Conservation (phyloP, 2,113 vertebrate genomes). For the Pantherophis guttatus region DNA sequence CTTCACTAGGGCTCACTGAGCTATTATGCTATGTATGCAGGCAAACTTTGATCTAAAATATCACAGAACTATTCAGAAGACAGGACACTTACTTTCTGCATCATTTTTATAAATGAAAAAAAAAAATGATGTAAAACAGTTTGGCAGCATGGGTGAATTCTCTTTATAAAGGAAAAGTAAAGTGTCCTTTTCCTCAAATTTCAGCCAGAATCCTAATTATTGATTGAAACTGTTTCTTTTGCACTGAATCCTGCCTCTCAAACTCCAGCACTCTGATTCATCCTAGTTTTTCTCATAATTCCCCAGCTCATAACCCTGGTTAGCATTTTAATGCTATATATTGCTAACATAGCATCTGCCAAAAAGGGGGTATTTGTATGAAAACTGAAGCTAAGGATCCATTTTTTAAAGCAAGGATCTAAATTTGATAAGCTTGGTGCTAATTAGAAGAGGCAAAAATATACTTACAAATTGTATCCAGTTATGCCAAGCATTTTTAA, state of each 20-base stretch:
- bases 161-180: background rate
- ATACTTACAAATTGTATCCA: background rate
- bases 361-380: background rate
- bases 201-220: background rate
- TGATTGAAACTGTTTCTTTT: background rate
- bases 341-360: background rate
- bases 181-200: background rate
- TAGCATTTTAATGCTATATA: background rate
- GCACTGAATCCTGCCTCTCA: background rate
- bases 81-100: background rate
- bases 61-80: background rate
- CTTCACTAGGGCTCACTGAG: background rate
- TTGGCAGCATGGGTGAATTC: background rate
- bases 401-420: background rate
- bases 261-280: background rate
- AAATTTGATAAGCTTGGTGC: background rate
- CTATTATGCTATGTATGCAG: background rate
- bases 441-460: background rate
- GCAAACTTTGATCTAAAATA: background rate
- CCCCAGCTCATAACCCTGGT: background rate
- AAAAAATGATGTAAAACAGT: background rate
- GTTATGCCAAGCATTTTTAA: background rate
- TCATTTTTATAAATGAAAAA: background rate
- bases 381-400: background rate
- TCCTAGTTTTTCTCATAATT: background rate